Conservation (phyloP, 2,113 vertebrate species). For the Campylomormyrus tamandua region DNA sequence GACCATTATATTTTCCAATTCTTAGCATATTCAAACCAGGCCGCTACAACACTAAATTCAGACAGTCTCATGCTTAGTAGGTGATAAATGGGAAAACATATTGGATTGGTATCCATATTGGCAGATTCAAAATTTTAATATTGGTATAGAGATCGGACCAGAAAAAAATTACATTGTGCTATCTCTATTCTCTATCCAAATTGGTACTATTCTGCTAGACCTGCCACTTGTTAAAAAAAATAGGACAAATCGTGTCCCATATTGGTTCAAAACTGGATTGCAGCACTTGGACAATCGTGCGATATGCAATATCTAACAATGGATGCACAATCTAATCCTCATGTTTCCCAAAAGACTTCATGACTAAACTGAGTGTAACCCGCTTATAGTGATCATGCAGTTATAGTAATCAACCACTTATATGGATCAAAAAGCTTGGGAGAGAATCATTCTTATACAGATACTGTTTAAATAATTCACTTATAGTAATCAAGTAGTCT, state of each 20-base stretch:
- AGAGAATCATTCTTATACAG: too few relatives aligned
- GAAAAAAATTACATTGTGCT: background rate
- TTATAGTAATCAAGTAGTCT: too few relatives aligned
- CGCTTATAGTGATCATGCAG: too few relatives aligned
- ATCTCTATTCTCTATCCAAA: background rate
- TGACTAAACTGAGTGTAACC: too few relatives aligned
- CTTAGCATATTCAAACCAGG: background rate
- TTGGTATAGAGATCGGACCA: background rate
- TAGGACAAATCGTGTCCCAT: background rate
- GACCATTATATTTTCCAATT: background rate
- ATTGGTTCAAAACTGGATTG: background rate
- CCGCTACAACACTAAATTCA: background rate
- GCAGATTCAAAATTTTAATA: background rate
- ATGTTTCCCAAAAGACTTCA: background rate
- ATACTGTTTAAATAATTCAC: too few relatives aligned
- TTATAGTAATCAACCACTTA: too few relatives aligned
- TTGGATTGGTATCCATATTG: too few relatives aligned
- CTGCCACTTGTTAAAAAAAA: background rate
- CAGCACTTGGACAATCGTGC: background rate
- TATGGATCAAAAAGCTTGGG: too few relatives aligned
- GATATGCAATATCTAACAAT: background rate
- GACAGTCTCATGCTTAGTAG: background rate
- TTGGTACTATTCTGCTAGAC: background rate
- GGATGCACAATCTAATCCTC: background rate
- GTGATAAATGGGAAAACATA: too few relatives aligned